A percentile compares a stretch with the other conserved stretches of the same genome.
These are phyloP conservation scores for Polymixis flavicincta DNA, from an alignment of 2,888 invertebrate species.

Conservation along the genomic window DNA sequence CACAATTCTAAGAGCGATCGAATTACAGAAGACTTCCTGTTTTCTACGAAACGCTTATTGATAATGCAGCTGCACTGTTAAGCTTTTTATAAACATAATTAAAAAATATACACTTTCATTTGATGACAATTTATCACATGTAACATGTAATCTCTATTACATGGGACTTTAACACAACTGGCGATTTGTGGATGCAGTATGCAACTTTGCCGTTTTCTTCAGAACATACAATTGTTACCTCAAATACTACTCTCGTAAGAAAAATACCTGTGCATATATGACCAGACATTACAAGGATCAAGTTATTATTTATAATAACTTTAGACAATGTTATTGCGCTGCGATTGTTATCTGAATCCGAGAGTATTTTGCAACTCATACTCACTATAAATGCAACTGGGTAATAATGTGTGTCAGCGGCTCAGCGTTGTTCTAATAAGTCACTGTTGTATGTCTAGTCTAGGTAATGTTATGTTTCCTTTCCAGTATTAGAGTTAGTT, in stretches of 20 bases:
- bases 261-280: background rate
- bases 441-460: slow-evolving; percentile 9
- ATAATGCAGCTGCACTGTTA: background rate
- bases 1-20: background rate
- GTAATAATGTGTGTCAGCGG: slow-evolving; percentile 22
- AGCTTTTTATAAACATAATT: background rate
- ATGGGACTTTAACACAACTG: background rate
- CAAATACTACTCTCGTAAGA: background rate
- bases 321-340: slow-evolving; percentile 31
- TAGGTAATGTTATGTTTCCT: slow-evolving; percentile 3
- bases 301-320: slow-evolving; percentile 56
- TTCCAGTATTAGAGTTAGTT: background rate
- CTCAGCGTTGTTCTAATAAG: slow-evolving; percentile 9
- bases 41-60: background rate
- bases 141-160: background rate
- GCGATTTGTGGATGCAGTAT: too few species aligned
- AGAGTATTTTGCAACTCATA: slow-evolving; percentile 51
- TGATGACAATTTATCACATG: background rate
- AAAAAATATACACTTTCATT: background rate
- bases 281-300: slow-evolving; percentile 12
- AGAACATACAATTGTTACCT: background rate
- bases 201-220: background rate
- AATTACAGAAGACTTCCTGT: background rate
- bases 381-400: slow-evolving; percentile 33
- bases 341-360: slow-evolving; percentile 43